Base-by-base conservation (phyloP, 1,140 invertebrate genomes). In the Teleogryllus occipitalis region DNA sequence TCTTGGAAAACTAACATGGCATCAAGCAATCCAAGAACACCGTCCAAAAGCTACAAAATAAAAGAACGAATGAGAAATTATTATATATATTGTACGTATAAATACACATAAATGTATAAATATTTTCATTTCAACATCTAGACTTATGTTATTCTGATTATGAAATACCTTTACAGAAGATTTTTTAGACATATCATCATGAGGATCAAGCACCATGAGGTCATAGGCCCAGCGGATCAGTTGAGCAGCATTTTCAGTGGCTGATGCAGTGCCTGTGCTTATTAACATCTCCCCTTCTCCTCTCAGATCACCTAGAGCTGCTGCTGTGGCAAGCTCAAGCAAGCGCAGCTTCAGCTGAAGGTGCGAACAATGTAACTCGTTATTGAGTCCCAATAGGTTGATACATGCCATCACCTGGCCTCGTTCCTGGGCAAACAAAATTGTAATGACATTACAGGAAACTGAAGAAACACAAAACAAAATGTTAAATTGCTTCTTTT, bases 371-470 rank as follows among this genome's bases (percentile, higher is more conserved):
- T 90, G 87, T n/a, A 92, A 82, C 80, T 88, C 87, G 83, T 91
- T 90, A 79, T 88, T 89, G 48, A 90, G 84, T 14, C 87, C 89
- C 27, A 91, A 82, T n/a, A 90, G 83, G 84, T 91, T 90, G 18
- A 92, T 88, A 81, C 89, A 90, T 18, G 90, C 88, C 82, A 92
- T 87, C 0, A 92, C 90, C 81, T 91, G 88, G 72, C 90, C 89
- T 78, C 90, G 85, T 82, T 91, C 90, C 87, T 89, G 74, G 74
- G 83, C 47, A 75, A 18, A 8, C 8, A 4, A 47, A 76, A 46
- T 12, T 65, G 18, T 7, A 65, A 65, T 65, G 54, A 14, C 2
- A 0, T 14, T 18, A 65, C 10, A 65, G 54, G 18, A 65, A 65
- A 10, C 54, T 2, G 27, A 39, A 39, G 27, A 39, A 39, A 46